These are phyloP conservation scores for Numenius arquata DNA, from an alignment of 2,113 vertebrate genomes.

Conservation along the genomic window DNA sequence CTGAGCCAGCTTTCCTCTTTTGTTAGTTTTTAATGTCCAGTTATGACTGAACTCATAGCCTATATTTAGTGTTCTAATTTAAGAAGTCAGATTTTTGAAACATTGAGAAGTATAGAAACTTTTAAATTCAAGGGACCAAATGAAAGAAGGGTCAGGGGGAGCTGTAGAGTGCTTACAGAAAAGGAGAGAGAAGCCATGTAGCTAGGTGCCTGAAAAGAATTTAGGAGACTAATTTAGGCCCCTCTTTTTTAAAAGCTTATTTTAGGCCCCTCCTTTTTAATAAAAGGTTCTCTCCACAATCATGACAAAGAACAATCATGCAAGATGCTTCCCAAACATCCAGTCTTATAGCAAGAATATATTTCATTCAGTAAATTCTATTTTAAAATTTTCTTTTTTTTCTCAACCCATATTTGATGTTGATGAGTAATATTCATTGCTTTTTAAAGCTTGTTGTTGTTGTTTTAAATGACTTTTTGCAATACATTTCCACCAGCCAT, in stretches of 20 bases:
- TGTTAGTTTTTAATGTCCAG: not conserved
- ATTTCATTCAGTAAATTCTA: not conserved
- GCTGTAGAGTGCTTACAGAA: not conserved
- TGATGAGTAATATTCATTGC: not conserved
- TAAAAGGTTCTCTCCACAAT: not conserved
- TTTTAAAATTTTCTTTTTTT: not conserved
- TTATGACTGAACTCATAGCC: not conserved
- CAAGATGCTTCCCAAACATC: not conserved
- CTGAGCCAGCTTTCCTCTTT: not conserved
- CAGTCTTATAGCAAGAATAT: not conserved
- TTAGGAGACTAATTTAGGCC: not conserved
- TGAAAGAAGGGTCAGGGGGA: not conserved
- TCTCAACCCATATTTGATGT: not conserved
- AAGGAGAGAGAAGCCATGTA: not conserved
- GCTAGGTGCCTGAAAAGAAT: not conserved
- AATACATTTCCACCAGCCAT: not conserved
- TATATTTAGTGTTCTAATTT: constrained; percentile 25
- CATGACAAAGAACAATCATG: not conserved
- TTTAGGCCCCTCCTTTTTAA: not conserved
- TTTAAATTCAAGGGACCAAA: not conserved
- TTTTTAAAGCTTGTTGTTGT: not conserved
- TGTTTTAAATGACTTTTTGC: not conserved
- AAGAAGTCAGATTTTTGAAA: not conserved
- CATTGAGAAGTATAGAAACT: not conserved
- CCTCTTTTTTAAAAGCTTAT: not conserved